Conservation (phyloP, 2,797 vertebrate genomes). For the Threskiornis aethiopicus region DNA sequence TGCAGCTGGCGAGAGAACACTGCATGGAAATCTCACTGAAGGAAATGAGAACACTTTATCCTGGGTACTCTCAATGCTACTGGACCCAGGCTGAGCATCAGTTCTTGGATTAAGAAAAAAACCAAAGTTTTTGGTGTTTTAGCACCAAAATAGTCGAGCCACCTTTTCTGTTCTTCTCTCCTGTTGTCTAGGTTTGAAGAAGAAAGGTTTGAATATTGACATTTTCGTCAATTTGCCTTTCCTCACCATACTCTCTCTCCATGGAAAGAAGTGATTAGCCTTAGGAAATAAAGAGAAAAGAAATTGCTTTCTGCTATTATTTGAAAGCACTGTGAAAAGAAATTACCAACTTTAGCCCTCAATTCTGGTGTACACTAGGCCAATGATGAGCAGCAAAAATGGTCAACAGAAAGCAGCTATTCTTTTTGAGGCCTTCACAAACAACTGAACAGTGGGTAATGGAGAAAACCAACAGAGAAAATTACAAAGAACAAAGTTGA, state of each 20-base stretch:
- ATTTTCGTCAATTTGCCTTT: background rate
- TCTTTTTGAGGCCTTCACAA: background rate
- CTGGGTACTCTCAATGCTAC: background rate
- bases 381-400: background rate
- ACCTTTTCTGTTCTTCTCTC: background rate
- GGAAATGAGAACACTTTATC: background rate
- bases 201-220: background rate
- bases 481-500: background rate
- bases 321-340: background rate
- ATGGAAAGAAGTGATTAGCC: background rate
- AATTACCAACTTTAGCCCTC: background rate
- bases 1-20: background rate
- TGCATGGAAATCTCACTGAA: background rate
- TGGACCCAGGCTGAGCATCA: background rate
- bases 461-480: constrained; percentile 37
- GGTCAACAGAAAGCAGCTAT: background rate
- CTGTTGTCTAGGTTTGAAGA: background rate
- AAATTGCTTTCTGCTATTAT: background rate
- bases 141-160: background rate
- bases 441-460: background rate
- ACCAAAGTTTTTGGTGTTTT: background rate
- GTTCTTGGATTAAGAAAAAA: background rate
- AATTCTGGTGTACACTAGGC: background rate
- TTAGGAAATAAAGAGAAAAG: background rate
- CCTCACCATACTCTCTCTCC: background rate